These are phyloP conservation scores for Chelonia mydas DNA, from an alignment of 2,797 vertebrate genomes.

Conservation along the genomic window DNA sequence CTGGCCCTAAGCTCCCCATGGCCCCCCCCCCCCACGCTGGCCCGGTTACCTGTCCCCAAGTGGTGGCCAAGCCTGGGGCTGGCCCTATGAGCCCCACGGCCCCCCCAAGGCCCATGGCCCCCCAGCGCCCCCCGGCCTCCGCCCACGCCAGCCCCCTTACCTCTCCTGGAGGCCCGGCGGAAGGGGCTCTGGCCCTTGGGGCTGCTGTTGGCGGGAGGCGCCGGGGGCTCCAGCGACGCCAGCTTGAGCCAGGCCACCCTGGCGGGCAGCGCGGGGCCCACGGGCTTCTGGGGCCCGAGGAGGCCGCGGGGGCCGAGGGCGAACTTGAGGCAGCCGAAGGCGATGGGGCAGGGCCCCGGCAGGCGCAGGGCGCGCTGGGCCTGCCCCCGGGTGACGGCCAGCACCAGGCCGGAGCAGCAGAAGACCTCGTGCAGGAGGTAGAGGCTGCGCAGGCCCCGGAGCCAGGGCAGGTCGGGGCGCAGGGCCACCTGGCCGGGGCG, in stretches of 20 bases:
- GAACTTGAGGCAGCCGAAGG: slow-evolving; percentile 78
- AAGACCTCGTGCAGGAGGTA: slow-evolving; percentile 78
- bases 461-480: slow-evolving; percentile 73
- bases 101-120: too few species aligned
- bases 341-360: slow-evolving; percentile 70
- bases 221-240: background rate
- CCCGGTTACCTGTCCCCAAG: too few species aligned
- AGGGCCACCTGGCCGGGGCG: slow-evolving; percentile 69
- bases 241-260: slow-evolving; percentile 67
- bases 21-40: too few species aligned
- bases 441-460: slow-evolving; percentile 68
- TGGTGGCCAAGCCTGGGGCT: too few species aligned
- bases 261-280: slow-evolving; percentile 56
- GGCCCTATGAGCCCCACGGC: too few species aligned
- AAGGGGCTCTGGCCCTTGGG: slow-evolving; percentile 46
- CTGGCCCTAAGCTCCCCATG: too few species aligned
- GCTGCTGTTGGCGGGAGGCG: slow-evolving; percentile 3
- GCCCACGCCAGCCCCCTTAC: background rate
- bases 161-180: background rate
- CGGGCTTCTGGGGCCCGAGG: slow-evolving; percentile 68
- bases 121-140: too few species aligned
- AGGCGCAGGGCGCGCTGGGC: slow-evolving; percentile 46
- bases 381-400: slow-evolving; percentile 20
- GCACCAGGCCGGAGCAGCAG: slow-evolving; percentile 67
- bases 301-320: slow-evolving; percentile 69